Base-by-base conservation (phyloP, 2,113 vertebrate species). In the Perca schrenkii region DNA sequence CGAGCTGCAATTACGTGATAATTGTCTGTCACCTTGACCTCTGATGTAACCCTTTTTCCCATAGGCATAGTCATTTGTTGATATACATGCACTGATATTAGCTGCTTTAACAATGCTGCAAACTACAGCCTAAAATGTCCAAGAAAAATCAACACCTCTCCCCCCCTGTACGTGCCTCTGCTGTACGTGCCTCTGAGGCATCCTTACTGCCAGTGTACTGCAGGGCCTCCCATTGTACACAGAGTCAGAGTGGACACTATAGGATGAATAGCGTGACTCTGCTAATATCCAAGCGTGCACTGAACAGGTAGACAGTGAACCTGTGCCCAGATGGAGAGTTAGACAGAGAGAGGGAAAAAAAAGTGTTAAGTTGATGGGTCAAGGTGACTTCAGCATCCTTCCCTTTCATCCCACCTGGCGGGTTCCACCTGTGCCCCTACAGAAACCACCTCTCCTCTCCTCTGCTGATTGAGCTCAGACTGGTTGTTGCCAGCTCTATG, bases 321-420 rank as follows among this genome's bases (percentile, higher is more conserved):
- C 3, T 40, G 21, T 77, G 36, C 25, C 69, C 77, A 86, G 84
- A 76, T 70, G 80, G 65, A 61, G 53, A 74, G 36, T 49, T 49
- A 50, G 74, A 70, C 8, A 47, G 54, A 25, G 56, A 49, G 28
- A n/a, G 49, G 13, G 19, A 54, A 43, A 67, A 67, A 36, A 12
- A 14, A 66, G 49, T 19, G 7, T 63, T 43, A 79, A 80, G 77
- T 66, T 76, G 66, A 82, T 70, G 52, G 76, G 71, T 90, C 71
- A 84, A 93, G 85, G 88, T 83, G 88, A 89, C 90, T 86, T 87
- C 88, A 71, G 68, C 73, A 86, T 72, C 68, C 57, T 72, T 84
- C 62, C 34, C 79, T 79, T 77, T 81, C 74, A 85, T 80, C 77
- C 85, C 88, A 91, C 87, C 91, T 88, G 87, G 57, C 21, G 22